These are phyloP conservation scores for human (Homo sapiens) DNA, from an alignment of 2,113 vertebrate genomes.

Conservation along the genomic window GRCh38 chr2:111397501-111398000, in stretches of 20 bases:
- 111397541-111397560: too few species aligned
- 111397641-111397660: too few species aligned
- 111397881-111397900: not conserved
- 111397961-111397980: not conserved
- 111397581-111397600: not conserved
- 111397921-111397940: not conserved
- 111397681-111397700: not conserved
- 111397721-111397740: not conserved
- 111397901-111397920: not conserved
- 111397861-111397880: not conserved
- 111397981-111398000: not conserved
- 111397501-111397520: not conserved
- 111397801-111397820: not conserved
- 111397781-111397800: not conserved
- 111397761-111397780: not conserved
- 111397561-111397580: not conserved
- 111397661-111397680: too few species aligned
- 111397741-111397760: not conserved
- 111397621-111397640: not conserved
- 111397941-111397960: not conserved
- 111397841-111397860: not conserved
- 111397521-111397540: not conserved
- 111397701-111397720: not conserved
- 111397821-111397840: not conserved
- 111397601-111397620: not conserved